phyloP scores from a whole-genome alignment of 1,140 invertebrate genomes.

The Drosophila melanica region DNA sequence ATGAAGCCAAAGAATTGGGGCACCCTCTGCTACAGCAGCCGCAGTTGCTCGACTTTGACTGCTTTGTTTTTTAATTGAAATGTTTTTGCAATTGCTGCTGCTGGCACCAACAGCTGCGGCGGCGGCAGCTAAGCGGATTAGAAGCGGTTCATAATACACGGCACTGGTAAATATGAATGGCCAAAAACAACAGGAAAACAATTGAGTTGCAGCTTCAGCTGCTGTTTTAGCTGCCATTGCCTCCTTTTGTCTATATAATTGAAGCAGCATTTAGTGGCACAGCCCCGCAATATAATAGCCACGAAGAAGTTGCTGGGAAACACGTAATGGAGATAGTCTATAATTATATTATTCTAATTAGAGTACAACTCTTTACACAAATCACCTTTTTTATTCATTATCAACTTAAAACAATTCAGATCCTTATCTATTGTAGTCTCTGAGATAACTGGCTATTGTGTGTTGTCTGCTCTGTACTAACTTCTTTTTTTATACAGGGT shows the following conservation, averaged over 20 bases:
- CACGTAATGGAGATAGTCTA: neutral
- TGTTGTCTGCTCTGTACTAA: neutral
- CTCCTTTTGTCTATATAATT: constrained; percentile 61
- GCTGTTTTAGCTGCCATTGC: constrained; percentile 13
- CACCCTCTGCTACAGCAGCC: constrained; percentile 13
- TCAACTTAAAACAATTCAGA: neutral
- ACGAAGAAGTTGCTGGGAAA: too few species aligned
- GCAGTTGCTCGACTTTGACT: constrained; percentile 41
- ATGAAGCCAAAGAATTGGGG: constrained; percentile 15
- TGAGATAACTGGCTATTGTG: neutral
- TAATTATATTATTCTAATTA: neutral
- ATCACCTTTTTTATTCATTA: too few species aligned
- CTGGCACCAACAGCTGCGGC: constrained; percentile 5
- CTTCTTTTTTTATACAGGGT: neutral
- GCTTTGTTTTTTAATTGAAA: constrained; percentile 78
- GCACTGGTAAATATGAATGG: constrained; percentile 66
- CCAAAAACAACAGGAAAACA: constrained; percentile 48
- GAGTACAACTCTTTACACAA: too few species aligned
- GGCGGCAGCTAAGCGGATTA: constrained; percentile 68
- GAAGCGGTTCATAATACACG: constrained; percentile 71
- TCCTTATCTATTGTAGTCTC: neutral
- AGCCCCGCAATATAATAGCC: constrained; percentile 34
- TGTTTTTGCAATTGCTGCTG: constrained; percentile 61
- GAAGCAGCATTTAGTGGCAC: constrained; percentile 65
- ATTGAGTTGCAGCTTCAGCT: constrained; percentile 55